These are phyloP conservation scores for Microdon myrmicae DNA, from an alignment of 2,888 invertebrate genomes.

Conservation along the genomic window DNA sequence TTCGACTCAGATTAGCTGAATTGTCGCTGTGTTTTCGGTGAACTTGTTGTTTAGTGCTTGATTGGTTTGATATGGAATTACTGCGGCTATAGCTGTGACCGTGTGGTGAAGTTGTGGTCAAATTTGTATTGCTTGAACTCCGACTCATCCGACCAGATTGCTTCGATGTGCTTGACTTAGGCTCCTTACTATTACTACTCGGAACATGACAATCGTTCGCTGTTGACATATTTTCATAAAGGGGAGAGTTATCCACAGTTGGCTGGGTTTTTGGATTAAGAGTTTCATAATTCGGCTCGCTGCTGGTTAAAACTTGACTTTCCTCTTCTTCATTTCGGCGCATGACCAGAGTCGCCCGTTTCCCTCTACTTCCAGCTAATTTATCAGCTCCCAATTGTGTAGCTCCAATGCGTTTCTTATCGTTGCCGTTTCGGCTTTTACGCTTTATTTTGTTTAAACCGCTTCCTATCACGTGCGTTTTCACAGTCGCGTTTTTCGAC, in stretches of 20 bases:
- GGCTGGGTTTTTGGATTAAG: conserved; percentile 58
- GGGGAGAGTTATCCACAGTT: conserved; percentile 53
- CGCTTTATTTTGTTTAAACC: conserved; percentile 60
- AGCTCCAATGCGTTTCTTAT: conserved; percentile 55
- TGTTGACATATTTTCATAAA: conserved; percentile 56
- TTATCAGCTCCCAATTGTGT: conserved; percentile 49
- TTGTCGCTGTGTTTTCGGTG: conserved; percentile 60
- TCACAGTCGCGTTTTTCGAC: conserved; percentile 65
- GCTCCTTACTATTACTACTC: conserved; percentile 22
- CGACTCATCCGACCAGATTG: conserved; percentile 58
- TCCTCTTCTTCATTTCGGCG: conserved; percentile 60
- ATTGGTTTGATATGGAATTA: conserved; percentile 59
- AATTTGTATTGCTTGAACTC: conserved; percentile 59
- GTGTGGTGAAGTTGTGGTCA: conserved; percentile 45
- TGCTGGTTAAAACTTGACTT: conserved; percentile 62
- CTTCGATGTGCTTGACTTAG: conserved; percentile 51
- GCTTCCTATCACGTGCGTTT: conserved; percentile 64
- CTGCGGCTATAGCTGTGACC: conserved; percentile 61
- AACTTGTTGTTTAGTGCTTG: conserved; percentile 53
- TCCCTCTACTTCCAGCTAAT: conserved; percentile 55
- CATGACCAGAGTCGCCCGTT: conserved; percentile 62
- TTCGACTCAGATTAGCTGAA: conserved; percentile 62
- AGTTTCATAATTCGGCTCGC: conserved; percentile 66
- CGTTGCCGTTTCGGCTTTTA: conserved; percentile 47
- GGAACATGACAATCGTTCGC: conserved; percentile 32